Evolutionary conservation across 1,140 invertebrate genomes (phyloP).

Genomic region (Macrobrachium nipponense): DNA sequence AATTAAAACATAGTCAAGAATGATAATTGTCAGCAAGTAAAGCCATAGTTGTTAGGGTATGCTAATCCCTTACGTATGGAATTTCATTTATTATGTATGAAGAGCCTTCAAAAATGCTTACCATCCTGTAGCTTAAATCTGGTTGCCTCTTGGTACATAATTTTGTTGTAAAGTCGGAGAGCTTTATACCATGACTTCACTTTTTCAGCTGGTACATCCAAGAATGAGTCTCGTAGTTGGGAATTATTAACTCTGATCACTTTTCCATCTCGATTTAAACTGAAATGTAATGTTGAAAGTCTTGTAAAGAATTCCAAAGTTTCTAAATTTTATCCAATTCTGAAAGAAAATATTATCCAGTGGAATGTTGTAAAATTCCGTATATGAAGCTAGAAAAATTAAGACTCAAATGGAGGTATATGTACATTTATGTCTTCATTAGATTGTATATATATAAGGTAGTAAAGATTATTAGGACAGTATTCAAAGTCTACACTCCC

Average conservation of each 20-base stretch:
- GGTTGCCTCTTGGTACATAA: constrained; percentile 25
- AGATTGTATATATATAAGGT: too few species aligned
- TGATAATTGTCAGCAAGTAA: not conserved
- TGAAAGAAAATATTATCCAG: not conserved
- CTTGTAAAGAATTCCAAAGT: too few species aligned
- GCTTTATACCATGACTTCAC: constrained; percentile 39
- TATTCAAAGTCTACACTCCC: too few species aligned
- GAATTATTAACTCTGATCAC: constrained; percentile 43
- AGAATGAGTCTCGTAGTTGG: constrained; percentile 37
- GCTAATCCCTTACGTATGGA: too few species aligned
- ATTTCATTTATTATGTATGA: not conserved
- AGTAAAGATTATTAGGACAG: too few species aligned
- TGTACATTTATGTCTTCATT: too few species aligned
- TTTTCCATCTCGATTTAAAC: not conserved
- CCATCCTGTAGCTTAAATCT: constrained; percentile 38
- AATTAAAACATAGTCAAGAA: not conserved
- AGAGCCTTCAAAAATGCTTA: not conserved
- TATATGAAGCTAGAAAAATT: too few species aligned
- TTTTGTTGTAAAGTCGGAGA: constrained; percentile 38
- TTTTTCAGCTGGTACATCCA: constrained; percentile 30
- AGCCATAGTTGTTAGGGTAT: too few species aligned
- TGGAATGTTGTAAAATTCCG: not conserved
- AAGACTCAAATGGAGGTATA: too few species aligned
- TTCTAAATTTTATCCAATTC: not conserved
- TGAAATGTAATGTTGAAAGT: too few species aligned